Conservation (phyloP, 2,888 invertebrate genomes). For the Eledone cirrhosa region DNA sequence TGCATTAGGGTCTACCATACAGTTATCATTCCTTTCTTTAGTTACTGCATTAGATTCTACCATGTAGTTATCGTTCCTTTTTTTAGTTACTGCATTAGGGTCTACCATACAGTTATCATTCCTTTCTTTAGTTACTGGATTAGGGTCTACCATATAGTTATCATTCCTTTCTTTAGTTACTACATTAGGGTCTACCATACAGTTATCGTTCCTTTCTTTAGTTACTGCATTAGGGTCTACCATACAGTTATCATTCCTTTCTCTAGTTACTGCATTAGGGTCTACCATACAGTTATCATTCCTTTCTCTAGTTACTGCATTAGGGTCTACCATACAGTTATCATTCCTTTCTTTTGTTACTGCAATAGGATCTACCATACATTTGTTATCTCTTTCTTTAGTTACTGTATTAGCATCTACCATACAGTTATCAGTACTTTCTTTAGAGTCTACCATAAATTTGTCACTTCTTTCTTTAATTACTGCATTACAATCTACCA, state of each 20-base stretch:
- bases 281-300: not conserved
- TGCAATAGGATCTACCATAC: not conserved
- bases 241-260: not conserved
- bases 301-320: too few relatives aligned
- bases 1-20: not conserved
- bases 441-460: not conserved
- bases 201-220: not conserved
- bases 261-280: not conserved
- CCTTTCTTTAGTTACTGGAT: not conserved
- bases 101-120: not conserved
- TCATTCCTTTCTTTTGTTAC: not conserved
- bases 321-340: not conserved
- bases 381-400: not conserved
- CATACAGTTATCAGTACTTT: too few relatives aligned
- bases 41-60: too few relatives aligned
- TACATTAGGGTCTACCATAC: not conserved
- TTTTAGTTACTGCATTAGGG: not conserved
- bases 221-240: not conserved
- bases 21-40: not conserved
- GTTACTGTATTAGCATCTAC: not conserved
- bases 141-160: not conserved
- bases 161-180: not conserved
- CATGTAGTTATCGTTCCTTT: too few relatives aligned
- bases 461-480: not conserved
- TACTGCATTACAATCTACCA: not conserved